These are phyloP conservation scores for Gadus chalcogrammus DNA, from an alignment of 2,113 vertebrate genomes.

Conservation along the genomic window DNA sequence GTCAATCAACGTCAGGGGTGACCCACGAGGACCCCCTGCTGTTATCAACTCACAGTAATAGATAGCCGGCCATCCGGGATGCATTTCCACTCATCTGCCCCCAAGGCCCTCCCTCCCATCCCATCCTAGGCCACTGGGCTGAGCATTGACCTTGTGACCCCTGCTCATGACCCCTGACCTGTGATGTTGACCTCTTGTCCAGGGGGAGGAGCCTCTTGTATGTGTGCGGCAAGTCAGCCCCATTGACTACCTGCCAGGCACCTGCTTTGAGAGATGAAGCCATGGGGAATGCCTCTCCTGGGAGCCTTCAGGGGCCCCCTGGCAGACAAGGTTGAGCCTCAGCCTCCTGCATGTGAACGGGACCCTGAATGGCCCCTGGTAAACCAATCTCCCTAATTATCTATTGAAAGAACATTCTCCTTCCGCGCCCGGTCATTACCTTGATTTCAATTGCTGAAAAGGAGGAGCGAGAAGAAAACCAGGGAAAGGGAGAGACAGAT, in stretches of 20 bases:
- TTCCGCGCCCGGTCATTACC: conserved; percentile 77
- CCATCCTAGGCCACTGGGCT: conserved; percentile 52
- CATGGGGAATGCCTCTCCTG: conserved; percentile 80
- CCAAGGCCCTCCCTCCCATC: no score
- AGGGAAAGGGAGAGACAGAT: conserved; percentile 15
- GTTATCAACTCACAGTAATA: conserved; percentile 10
- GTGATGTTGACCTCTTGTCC: conserved; percentile 79
- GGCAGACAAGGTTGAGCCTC: conserved; percentile 71
- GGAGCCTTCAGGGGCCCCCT: conserved; percentile 75
- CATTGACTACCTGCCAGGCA: conserved; percentile 98
- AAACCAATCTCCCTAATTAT: conserved; percentile 96
- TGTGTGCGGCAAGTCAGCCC: conserved; percentile 73
- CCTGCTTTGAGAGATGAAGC: conserved; percentile 88
- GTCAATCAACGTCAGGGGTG: conserved; percentile 5
- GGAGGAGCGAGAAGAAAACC: conserved; percentile 47
- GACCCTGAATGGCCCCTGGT: conserved; percentile 71
- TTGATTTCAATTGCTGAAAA: conserved; percentile 81
- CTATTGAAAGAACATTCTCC: conserved; percentile 81
- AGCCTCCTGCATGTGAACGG: conserved; percentile 71
- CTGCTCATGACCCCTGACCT: conserved; percentile 82
- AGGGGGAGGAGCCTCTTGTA: conserved; percentile 68
- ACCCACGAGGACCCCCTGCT: conserved; percentile 26
- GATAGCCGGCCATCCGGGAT: conserved; percentile 42
- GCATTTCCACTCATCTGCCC: conserved; percentile 79
- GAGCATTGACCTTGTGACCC: conserved; percentile 84